These are phyloP conservation scores for Drosophila peninsularis DNA, from an alignment of 2,888 invertebrate genomes.

Conservation along the genomic window DNA sequence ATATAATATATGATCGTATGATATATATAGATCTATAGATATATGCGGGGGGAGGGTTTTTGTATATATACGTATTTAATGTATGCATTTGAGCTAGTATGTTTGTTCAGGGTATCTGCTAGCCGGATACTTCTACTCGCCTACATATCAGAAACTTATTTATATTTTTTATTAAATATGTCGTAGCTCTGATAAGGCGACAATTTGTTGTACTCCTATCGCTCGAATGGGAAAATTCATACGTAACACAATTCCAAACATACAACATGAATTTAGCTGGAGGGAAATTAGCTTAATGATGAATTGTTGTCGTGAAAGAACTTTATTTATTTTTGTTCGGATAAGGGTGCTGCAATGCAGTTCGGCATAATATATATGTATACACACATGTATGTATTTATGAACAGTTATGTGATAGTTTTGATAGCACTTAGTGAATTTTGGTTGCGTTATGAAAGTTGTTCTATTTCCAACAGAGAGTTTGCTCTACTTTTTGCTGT, in stretches of 20 bases:
- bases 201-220: neutral
- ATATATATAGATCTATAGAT: too few relatives aligned
- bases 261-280: slow-evolving; percentile 27
- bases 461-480: slow-evolving; percentile 32
- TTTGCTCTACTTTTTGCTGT: slow-evolving; percentile 37
- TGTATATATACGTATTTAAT: too few relatives aligned
- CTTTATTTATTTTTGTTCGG: neutral
- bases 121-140: neutral
- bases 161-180: neutral
- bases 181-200: slow-evolving; percentile 21
- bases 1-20: too few relatives aligned
- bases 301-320: slow-evolving; percentile 12
- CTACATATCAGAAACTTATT: neutral
- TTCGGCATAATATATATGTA: slow-evolving; percentile 6
- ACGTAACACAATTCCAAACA: neutral
- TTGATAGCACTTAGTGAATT: neutral
- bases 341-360: slow-evolving; percentile 24
- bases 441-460: slow-evolving; percentile 24
- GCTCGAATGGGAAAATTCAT: neutral
- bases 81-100: too few relatives aligned
- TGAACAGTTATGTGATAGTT: neutral
- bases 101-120: neutral
- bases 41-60: too few relatives aligned
- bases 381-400: neutral
- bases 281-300: slow-evolving; percentile 18